Evolutionary conservation across 2,113 vertebrate genomes (phyloP), one percentile per base, ranked within the genome.

Genomic region (Porphyrio hochstetteri): DNA sequence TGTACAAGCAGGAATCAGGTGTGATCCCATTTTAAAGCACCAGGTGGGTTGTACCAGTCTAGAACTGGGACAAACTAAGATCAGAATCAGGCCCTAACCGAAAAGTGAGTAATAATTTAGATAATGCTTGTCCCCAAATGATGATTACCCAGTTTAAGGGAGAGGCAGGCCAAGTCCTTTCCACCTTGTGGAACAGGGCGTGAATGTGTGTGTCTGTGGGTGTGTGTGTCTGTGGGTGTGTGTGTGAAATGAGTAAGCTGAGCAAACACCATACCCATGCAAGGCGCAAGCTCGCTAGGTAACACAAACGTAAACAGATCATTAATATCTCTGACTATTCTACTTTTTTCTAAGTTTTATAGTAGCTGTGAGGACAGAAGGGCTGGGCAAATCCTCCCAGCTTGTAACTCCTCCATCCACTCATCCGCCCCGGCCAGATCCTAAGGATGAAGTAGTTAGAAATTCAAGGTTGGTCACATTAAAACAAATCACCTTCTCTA

Each of bases 91-190:
- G 44, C n/a, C 25, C 0, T 1, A 86, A 92, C 72, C 63, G 46
- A 89, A 82, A 92, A 94, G 86, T 72, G 90, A 93, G 77, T 91
- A 96, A 92, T 76, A 69, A 93, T 89, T 91, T 63, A 48, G 57
- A 93, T 91, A 38, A 92, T 93, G 81, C 59, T 92, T 95, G 96
- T 96, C 92, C 91, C 92, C 74, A 94, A 2, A 91, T 70, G 88
- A 74, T 4, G 86, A 96, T 85, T 89, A 93, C 16, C 83, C 67
- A 87, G 89, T 76, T 82, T 36, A 85, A 95, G 93, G 94, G 96
- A 95, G 95, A 96, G 93, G 96, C 86, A 77, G 81, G 86, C 93
- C 91, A 93, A 82, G 83, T 94, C 83, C 70, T 35, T 95, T 91
- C 74, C 83, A 95, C 92, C 92, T 91, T 76, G 91, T 82, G 83